These are phyloP conservation scores for Acrocera orbiculus DNA, from an alignment of 2,888 invertebrate genomes.

Conservation along the genomic window DNA sequence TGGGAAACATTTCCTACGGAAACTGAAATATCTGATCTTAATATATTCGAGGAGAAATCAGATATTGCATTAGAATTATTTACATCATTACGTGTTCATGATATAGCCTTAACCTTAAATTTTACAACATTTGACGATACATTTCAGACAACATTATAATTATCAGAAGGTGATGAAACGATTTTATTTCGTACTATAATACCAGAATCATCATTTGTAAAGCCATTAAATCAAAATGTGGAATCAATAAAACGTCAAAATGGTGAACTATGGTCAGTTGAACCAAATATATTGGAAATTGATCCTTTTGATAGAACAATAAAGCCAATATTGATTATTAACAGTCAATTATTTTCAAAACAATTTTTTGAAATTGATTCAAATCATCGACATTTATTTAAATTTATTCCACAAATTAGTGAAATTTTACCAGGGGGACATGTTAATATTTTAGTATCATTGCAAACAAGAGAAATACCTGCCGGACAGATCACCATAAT, in stretches of 20 bases:
- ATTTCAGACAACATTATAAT: constrained; percentile 18
- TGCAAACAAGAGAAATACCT: too few species aligned
- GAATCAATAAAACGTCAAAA: constrained; percentile 12
- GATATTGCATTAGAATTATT: constrained; percentile 22
- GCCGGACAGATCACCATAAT: too few species aligned
- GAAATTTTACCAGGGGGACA: constrained; percentile 12
- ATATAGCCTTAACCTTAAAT: constrained; percentile 26
- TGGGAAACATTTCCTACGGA: constrained; percentile 22
- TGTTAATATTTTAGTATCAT: too few species aligned
- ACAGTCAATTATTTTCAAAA: constrained; percentile 19
- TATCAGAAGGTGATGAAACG: constrained; percentile 27
- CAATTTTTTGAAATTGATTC: constrained; percentile 23
- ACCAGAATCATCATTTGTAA: constrained; percentile 1
- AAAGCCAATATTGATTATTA: constrained; percentile 13
- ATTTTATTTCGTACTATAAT: constrained; percentile 25
- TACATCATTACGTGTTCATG: constrained; percentile 21
- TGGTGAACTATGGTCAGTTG: constrained; percentile 21
- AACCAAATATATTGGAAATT: constrained; percentile 18
- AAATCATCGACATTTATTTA: constrained; percentile 19
- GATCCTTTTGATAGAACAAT: constrained; percentile 12
- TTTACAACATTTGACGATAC: constrained; percentile 22
- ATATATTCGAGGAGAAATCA: constrained; percentile 20
- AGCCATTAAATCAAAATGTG: constrained; percentile 16
- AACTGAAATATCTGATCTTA: constrained; percentile 16
- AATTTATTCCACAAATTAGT: constrained; percentile 17